phyloP scores from a whole-genome alignment of 2,888 invertebrate species.

The Cantharis rufa region DNA sequence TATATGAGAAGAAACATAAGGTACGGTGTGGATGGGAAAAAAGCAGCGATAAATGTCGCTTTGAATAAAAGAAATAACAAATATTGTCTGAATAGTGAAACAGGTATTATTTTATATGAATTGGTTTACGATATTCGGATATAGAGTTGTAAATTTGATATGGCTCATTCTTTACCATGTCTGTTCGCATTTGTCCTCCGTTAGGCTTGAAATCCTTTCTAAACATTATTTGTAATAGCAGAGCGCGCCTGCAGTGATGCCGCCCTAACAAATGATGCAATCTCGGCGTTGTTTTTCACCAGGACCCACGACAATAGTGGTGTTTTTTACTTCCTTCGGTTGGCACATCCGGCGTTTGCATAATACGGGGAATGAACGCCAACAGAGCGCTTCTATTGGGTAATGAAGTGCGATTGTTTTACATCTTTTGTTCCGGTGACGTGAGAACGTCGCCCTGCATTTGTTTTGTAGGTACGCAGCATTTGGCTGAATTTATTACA shows the following conservation, averaged over 20 bases:
- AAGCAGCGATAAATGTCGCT: background rate
- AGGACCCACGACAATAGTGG: conserved; percentile 20
- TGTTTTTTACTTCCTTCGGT: conserved; percentile 27
- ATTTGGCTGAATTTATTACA: conserved; percentile 34
- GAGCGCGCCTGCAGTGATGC: conserved; percentile 12
- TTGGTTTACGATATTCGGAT: conserved; percentile 7
- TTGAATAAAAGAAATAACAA: background rate
- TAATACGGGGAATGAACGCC: conserved; percentile 27
- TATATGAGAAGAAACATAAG: background rate
- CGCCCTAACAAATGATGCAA: conserved; percentile 30
- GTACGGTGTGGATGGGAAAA: background rate
- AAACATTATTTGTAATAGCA: conserved; percentile 26
- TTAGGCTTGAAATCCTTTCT: conserved; percentile 18
- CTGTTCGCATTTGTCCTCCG: conserved; percentile 9
- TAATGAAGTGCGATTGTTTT: conserved; percentile 35
- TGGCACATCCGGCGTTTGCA: conserved; percentile 26
- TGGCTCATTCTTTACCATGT: conserved; percentile 15
- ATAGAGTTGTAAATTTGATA: conserved; percentile 23
- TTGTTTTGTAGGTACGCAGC: conserved; percentile 38
- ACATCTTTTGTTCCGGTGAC: conserved; percentile 34
- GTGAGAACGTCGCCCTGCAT: conserved; percentile 43
- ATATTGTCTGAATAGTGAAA: background rate
- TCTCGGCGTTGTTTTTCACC: conserved; percentile 27
- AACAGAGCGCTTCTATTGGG: conserved; percentile 32
- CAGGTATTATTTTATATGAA: conserved; percentile 6